Base-by-base conservation (phyloP, 2,797 vertebrate genomes). In the Buphagus erythrorhynchus region DNA sequence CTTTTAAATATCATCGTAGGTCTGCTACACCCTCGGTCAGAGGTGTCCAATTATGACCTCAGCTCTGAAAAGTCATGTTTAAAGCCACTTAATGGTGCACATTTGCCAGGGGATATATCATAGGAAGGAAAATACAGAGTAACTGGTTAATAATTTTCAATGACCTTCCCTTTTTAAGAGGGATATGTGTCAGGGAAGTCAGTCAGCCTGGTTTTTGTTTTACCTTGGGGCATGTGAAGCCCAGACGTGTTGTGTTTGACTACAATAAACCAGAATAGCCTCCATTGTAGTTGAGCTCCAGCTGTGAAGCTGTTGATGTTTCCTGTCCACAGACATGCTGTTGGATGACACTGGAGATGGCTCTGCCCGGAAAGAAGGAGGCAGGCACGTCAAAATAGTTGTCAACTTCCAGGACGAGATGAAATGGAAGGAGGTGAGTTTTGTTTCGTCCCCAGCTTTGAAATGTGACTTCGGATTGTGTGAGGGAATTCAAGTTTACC, bases 371-470 rank as follows among this genome's bases (percentile, higher is more conserved):
- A 99, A 99, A 90, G 99, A 99, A 92, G 99, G 99, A 91, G 99
- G 99, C 65, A 98, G 99, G 62, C 99, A 98, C 2, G 99, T 99
- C 90, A 99, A 99, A 97, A 99, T 99, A 58, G 97, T 99, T 12
- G 99, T 99, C 97, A 99, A 59, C 96, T 98, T 99, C 96, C 98
- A 99, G 54, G 98, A 99, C 22, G 98, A 98, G 95, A 95, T 98
- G 90, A 99, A 98, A 59, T 99, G 99, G 99, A 98, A 98, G 96
- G 99, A 99, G 98, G 99, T 99, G 96, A 98, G 98, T 94, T 82
- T 48, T 89, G 79, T 85, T 95, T 92, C 54, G 5, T 62, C 31
- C 43, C 65, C 46, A 80, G 90, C 75, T 80, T 80, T 72, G 87
- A 95, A 95, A 87, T 35, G 12, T 89, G 89, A 42, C 49, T 62